Base-by-base conservation (phyloP, 2,888 invertebrate species). In the Drosophila mimetica region DNA sequence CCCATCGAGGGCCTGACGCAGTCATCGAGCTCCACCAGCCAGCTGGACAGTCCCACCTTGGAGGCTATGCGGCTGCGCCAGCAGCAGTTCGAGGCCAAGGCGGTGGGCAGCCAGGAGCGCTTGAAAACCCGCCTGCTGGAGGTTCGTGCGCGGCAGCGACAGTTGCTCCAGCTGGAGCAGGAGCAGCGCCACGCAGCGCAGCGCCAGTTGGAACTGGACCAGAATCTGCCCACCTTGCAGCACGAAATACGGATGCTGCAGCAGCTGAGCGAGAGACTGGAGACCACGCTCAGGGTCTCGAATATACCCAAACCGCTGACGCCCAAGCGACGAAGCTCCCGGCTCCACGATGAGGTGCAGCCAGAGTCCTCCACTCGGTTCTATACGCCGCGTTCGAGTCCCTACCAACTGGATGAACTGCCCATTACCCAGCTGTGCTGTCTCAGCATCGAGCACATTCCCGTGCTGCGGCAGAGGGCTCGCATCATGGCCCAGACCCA, bases 211-310 rank as follows among this genome's bases (percentile, higher is more conserved):
- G 77, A 87, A n/a, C 72, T 90, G 2, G 86, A 90, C 51, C 83
- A 89, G 67, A 91, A 87, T 46, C 78, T 90, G 11, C 87, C 90
- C 0, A 75, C 87, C 0, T 50, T 91, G 41, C 88, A 90, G 46
- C 86, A 79, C 0, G 90, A 90, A 66, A 90, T 90, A 13, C 59
- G 72, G 11, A 69, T 88, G 39, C 63, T 91, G 16, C 85, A 79
- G 34, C 74, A 84, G 13, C 58, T 91, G 13, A 87, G 90, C 5
- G 84, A 79, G 13, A 88, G 88, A 34, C 54, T 91, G 47, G 89
- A 90, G 74, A 77, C 78, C 4, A 88, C 87, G 2, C 41, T 89
- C 11, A 42, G 66, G 0, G 42, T 25, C 2, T 20, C 55, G 4
- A 14, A n/a, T 4, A 14, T 18, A 25, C 25, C 28, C 6, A 42